A percentile compares a stretch with the other conserved stretches of the same genome.
Evolutionary conservation across 2,888 invertebrate species (phyloP).

Genomic region (Drosophila putrida): DNA sequence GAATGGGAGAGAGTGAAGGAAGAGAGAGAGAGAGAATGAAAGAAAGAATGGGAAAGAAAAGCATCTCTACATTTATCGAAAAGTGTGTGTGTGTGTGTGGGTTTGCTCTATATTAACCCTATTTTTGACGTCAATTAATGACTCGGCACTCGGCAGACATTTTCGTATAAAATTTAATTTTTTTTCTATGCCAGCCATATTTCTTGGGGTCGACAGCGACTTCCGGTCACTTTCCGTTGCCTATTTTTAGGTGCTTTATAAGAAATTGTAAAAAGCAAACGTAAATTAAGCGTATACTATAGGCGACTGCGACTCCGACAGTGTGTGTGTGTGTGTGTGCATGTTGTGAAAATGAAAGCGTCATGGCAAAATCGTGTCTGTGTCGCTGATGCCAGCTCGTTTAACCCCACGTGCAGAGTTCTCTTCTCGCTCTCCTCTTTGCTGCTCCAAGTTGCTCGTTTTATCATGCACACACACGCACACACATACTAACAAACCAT

Average conservation of each 20-base stretch:
- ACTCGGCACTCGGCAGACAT: slow-evolving; percentile 41
- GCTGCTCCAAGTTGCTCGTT: slow-evolving; percentile 24
- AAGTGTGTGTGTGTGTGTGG: slow-evolving; percentile 21
- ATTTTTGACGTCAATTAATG: slow-evolving; percentile 80
- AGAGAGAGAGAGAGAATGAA: too few species aligned
- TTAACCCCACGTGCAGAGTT: slow-evolving; percentile 64
- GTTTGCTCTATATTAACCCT: slow-evolving; percentile 71
- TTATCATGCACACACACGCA: slow-evolving; percentile 39
- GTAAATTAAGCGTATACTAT: slow-evolving; percentile 45
- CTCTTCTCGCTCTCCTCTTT: slow-evolving; percentile 16
- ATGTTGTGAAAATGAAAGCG: slow-evolving; percentile 35
- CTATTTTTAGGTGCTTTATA: slow-evolving; percentile 69
- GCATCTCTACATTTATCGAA: slow-evolving; percentile 41
- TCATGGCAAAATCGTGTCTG: slow-evolving; percentile 52
- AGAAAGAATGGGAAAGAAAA: slow-evolving; percentile 9
- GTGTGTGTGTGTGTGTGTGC: slow-evolving; percentile 20
- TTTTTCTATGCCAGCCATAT: slow-evolving; percentile 45
- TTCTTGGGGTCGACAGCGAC: slow-evolving; percentile 62
- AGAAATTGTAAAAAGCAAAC: slow-evolving; percentile 42
- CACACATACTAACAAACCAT: slow-evolving; percentile 1
- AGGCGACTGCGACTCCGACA: not conserved
- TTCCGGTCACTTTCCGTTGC: slow-evolving; percentile 70
- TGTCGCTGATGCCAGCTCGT: slow-evolving; percentile 37
- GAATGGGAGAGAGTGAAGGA: not conserved
- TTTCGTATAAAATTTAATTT: slow-evolving; percentile 49